These are phyloP conservation scores for Avahi laniger DNA, from an alignment of 2,797 vertebrate species.

Conservation along the genomic window DNA sequence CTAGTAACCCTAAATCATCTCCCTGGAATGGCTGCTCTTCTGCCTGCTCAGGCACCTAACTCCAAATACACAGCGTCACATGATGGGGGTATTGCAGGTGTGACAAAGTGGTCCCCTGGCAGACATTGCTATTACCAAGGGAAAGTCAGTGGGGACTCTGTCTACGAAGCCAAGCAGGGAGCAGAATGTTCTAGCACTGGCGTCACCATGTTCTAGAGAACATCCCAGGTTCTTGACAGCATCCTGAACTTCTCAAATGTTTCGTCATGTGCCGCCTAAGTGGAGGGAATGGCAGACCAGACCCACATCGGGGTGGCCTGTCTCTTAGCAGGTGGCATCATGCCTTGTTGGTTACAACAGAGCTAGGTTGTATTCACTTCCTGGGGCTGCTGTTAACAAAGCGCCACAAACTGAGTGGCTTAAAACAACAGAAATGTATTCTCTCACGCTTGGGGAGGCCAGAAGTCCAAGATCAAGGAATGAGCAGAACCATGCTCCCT, in stretches of 20 bases:
- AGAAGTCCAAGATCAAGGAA: neutral
- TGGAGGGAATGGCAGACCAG: neutral
- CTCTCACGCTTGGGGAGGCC: neutral
- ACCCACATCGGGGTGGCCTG: rapidly evolving
- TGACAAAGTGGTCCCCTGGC: neutral
- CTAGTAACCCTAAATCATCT: neutral
- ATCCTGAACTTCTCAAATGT: neutral
- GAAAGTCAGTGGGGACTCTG: rapidly evolving
- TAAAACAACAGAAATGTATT: neutral
- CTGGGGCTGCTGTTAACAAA: rapidly evolving
- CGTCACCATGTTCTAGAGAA: neutral
- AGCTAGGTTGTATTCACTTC: neutral
- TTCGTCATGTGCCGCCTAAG: rapidly evolving
- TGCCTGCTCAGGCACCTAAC: neutral
- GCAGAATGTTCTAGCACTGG: neutral
- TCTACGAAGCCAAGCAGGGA: neutral
- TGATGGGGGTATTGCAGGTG: no score
- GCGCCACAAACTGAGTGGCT: neutral
- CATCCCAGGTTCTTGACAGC: no score
- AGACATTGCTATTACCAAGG: rapidly evolving
- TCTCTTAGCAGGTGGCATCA: neutral
- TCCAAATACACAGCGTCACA: neutral
- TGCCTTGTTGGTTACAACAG: neutral
- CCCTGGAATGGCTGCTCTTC: neutral
- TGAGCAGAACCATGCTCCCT: neutral